phyloP scores from a whole-genome alignment of 1,140 invertebrate genomes.

The Diprion similis region DNA sequence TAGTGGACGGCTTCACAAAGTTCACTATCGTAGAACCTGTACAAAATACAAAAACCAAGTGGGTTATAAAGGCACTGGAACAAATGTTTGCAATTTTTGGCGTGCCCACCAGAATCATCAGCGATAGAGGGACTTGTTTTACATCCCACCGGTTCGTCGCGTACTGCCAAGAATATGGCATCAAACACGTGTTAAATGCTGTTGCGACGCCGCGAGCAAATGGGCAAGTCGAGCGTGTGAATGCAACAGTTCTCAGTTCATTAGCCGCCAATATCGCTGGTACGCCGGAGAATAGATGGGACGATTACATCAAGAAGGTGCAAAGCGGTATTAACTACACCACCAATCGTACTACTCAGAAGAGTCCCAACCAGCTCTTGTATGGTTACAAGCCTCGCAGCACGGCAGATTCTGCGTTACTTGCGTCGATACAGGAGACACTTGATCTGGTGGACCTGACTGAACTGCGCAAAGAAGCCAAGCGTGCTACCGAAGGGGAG shows the following conservation, averaged over 20 bases:
- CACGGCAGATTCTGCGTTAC: conserved; percentile 24
- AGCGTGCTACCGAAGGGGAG: conserved; percentile 13
- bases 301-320: conserved; percentile 31
- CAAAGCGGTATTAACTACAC: conserved; percentile 43
- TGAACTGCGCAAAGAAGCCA: conserved; percentile 20
- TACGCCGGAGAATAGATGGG: conserved; percentile 34
- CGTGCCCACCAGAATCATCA: background rate
- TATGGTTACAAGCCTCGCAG: conserved; percentile 25
- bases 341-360: conserved; percentile 28
- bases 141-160: conserved; percentile 35
- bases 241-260: conserved; percentile 35
- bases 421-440: conserved; percentile 18
- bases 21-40: background rate
- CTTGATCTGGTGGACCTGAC: conserved; percentile 29
- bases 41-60: background rate
- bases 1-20: conserved; percentile 17
- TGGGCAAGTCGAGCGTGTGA: conserved; percentile 39
- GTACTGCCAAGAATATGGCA: conserved; percentile 33
- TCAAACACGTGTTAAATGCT: conserved; percentile 43
- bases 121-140: conserved; percentile 30
- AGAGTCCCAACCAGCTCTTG: conserved; percentile 20
- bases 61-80: background rate
- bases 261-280: conserved; percentile 32
- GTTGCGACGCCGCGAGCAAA: conserved; percentile 44
- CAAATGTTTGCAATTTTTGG: background rate